Base-by-base conservation (phyloP, 2,113 vertebrate genomes). In the Glaucomys volans region DNA sequence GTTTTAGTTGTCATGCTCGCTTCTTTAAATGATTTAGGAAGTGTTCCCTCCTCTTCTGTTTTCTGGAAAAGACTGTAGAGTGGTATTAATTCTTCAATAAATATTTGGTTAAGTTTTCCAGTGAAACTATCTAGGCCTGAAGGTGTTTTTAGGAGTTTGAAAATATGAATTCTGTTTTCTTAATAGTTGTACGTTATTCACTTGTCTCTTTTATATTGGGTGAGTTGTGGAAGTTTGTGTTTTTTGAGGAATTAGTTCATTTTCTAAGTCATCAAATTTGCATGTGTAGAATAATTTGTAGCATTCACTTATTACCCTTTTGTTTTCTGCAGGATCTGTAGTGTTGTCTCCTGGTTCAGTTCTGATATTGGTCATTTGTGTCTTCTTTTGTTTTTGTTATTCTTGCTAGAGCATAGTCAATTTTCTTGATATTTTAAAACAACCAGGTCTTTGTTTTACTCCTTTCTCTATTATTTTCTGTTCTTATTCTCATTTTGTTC, bases 381-480 rank as follows among this genome's bases (percentile, higher is more conserved):
- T 74, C 42, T 59, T 88, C 6, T 86, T 26, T 95, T 57, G n/a
- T 76, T 82, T 54, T 52, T 93, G 40, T 57, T 28, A 71, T 50
- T 90, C 37, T 84, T 84, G 12, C 24, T 59, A 80, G 32, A 93
- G 57, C 6, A 79, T 85, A 66, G 32, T 79, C 50, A 40, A 16
- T 47, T 64, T 90, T 72, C 44, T 52, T 52, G 20, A 93, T 72
- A 24, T 35, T 91, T 84, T 64, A 54, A 93, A 79, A 85, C 32
- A 90, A 90, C 30, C 22, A 57, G 35, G 42, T 62, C 30, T 89
- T 77, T 95, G 40, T 79, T 95, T 93, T 37, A 52, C 71, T 79
- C 67, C 71, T 90, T 93, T 96, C 44, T 75, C 30, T 81, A 1
- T 81, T 52, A 10, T 74, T 66, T 80, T 81, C 57, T 69, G 28